Evolutionary conservation across 2,797 vertebrate genomes (phyloP).

Genomic region (Trachurus trachurus): DNA sequence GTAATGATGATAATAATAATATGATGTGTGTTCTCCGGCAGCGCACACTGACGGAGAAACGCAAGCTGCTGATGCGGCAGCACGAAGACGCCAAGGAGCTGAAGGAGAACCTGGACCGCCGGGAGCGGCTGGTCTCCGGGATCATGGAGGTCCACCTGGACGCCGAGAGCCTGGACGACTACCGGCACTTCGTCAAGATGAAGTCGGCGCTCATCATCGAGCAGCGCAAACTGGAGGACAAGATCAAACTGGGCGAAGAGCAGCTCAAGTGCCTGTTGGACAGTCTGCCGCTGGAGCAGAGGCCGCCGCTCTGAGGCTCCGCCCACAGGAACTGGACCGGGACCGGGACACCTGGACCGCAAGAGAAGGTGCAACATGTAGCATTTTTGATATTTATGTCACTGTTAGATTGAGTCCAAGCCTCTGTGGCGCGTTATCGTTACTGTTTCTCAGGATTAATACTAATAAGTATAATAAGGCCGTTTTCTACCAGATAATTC

Average conservation of each 20-base stretch:
- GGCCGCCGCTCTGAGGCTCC: conserved; percentile 50
- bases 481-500: no score
- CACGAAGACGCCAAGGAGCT: conserved; percentile 95
- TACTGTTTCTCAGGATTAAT: neutral
- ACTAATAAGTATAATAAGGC: neutral
- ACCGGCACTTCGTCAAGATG: conserved; percentile 97
- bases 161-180: conserved; percentile 91
- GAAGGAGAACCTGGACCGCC: conserved; percentile 95
- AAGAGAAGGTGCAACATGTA: neutral
- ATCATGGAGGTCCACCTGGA: conserved; percentile 91
- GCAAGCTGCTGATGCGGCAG: conserved; percentile 91
- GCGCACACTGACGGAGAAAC: conserved; percentile 91
- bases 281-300: conserved; percentile 87
- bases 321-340: neutral
- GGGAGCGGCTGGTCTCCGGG: conserved; percentile 89
- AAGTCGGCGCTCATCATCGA: conserved; percentile 96
- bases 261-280: conserved; percentile 94
- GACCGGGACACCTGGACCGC: neutral
- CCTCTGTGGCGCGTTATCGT: neutral
- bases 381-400: conserved; percentile 10
- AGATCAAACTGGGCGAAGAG: conserved; percentile 95
- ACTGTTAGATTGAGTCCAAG: neutral
- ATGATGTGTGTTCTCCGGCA: conserved; percentile 56
- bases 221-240: conserved; percentile 95
- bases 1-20: no score